A percentile compares a stretch with the other conserved stretches of the same genome.
These are phyloP conservation scores for Fulica atra DNA, from an alignment of 2,113 vertebrate species.

Conservation along the genomic window DNA sequence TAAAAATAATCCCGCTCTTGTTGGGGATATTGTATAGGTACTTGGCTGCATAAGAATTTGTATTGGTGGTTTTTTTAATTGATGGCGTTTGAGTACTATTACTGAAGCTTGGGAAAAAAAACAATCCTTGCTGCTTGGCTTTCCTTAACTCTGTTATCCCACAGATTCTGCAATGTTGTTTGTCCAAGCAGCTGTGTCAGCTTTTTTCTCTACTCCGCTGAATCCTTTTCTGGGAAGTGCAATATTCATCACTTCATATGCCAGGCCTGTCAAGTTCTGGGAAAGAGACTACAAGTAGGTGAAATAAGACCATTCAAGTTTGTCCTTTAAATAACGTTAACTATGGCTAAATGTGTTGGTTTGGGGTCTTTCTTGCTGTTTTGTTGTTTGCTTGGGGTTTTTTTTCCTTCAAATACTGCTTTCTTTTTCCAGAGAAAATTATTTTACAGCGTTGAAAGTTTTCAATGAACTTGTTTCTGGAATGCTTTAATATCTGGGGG, in stretches of 20 bases:
- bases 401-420: neutral
- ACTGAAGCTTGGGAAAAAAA: neutral
- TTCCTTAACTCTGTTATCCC: conserved; percentile 73
- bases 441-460: neutral
- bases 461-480: neutral
- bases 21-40: neutral
- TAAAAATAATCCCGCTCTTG: neutral
- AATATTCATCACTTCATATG: conserved; percentile 91
- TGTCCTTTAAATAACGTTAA: neutral
- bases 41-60: neutral
- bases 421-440: neutral
- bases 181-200: conserved; percentile 85
- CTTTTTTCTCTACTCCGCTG: conserved; percentile 87
- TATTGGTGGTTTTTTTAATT: neutral
- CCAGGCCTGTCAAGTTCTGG: conserved; percentile 92
- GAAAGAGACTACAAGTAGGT: conserved; percentile 91
- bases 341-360: neutral
- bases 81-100: neutral
- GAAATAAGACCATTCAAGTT: neutral
- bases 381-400: neutral
- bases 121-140: neutral
- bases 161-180: conserved; percentile 91
- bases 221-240: conserved; percentile 91
- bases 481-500: neutral
- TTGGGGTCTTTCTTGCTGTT: neutral